Percentiles rank a stretch among this genome's conserved stretches.
phyloP scores from a whole-genome alignment of 2,113 vertebrate species.

The Scolopax mira region DNA sequence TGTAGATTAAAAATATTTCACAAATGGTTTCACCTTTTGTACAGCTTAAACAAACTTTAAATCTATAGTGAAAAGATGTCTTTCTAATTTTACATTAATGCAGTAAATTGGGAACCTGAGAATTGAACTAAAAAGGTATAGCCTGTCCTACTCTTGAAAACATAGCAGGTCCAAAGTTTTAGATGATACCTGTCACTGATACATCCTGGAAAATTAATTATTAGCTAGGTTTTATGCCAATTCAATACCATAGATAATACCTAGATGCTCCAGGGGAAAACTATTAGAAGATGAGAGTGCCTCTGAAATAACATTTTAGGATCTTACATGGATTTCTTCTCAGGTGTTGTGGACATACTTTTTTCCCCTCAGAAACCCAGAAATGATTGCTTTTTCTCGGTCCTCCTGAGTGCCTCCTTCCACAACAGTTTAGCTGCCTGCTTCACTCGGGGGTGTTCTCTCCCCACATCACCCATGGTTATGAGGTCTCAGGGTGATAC shows the following conservation, averaged over 20 bases:
- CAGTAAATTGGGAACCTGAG: background rate
- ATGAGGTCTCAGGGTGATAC: background rate
- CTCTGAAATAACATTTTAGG: background rate
- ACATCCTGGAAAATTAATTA: background rate
- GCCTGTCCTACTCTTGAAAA: background rate
- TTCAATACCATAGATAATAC: background rate
- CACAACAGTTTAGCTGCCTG: accelerated
- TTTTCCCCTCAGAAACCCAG: background rate
- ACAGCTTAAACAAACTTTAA: background rate
- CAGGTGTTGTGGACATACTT: background rate
- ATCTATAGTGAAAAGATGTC: background rate
- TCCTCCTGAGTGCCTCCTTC: background rate
- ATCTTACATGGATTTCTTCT: background rate
- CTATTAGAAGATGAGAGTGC: background rate
- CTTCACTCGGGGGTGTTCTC: background rate
- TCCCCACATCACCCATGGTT: no score
- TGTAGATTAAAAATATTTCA: background rate
- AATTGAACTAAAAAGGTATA: background rate
- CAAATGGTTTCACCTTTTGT: background rate
- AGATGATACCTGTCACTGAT: background rate
- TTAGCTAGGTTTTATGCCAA: background rate
- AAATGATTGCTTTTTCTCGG: background rate
- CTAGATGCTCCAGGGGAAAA: background rate
- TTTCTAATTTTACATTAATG: background rate
- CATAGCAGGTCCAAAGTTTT: background rate